Evolutionary conservation across 23 tunicate genomes (phyloP), one percentile per base, ranked within the genome.

Genomic region (Botrylloides violaceus): DNA sequence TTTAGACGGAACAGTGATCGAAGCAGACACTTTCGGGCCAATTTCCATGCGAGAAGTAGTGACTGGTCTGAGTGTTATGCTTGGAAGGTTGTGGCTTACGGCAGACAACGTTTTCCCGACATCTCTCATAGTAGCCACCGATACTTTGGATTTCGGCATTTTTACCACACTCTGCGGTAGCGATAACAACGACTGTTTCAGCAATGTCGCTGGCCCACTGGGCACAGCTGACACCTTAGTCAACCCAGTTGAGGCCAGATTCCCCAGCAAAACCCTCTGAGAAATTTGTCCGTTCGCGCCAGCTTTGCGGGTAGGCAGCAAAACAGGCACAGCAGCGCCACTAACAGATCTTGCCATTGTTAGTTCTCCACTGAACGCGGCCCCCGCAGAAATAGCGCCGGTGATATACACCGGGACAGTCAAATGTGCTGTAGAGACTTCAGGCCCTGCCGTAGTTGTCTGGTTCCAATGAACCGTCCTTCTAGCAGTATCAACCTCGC

Each of bases 391-490:
- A 9, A 63, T 26, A 27, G 70, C 32, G 33, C 70, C 70, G 4
- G 70, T 63, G 19, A 63, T 63, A 63, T 63, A 63, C 35, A 63
- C 70, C 3, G 70, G 70, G 20, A 63, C 35, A 19, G 70, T 63
- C 70, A 63, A 29, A 25, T 22, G 20, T 4, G 36, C 31, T 25
- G 65, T 15, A 38, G 56, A 25, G 5, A 68, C 57, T 0, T 43
- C 49, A n/a, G 74, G 74, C 4, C 74, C 74, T 0, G 74, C 80
- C 2, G 76, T 43, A 24, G 83, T 65, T 5, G 79, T 78, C 49
- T 76, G 80, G 24, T 80, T 80, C 95, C 95, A 87, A 47, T 87
- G 95, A 20, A 87, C 86, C 15, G 95, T 87, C 5, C 86, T 80
- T 24, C 81, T 57, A 34, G 43, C 56, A 3, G 33, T 53, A n/a